Evolutionary conservation across 1,140 invertebrate species (phyloP), one percentile per base, ranked within the genome.

Genomic region (Aphelenchoides fujianensis): DNA sequence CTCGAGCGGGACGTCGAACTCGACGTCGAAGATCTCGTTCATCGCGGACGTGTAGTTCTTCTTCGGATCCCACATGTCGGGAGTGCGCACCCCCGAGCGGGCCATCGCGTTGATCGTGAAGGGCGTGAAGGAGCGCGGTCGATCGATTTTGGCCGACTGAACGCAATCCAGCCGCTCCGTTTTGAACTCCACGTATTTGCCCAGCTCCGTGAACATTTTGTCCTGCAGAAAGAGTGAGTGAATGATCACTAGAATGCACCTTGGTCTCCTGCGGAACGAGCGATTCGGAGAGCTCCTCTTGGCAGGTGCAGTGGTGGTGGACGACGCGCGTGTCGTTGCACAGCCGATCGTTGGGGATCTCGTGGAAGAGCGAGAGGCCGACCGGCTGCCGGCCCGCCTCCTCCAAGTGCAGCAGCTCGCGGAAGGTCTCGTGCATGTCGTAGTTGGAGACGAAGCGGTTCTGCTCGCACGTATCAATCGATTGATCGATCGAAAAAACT

Each of bases 361-460:
- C 16, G 30, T 74, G 37, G 35, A 80, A 80, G 3, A 80, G 68
- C 30, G 71, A 75, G 28, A 66, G 74, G 30, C 78, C 78, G 68
- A 59, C 36, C 48, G 52, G 35, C 69, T 77, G 16, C 0, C 5
- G 9, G 19, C 75, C 37, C 12, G 48, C 36, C 1, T 30, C 16
- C 0, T 12, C 12, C 63, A 78, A 59, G 23, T 71, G 35, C 2
- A 71, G 61, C n/a, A 84, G 59, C 48, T 83, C 82, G 23, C 67
- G 53, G 1, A 83, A 53, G 28, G 72, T 75, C 66, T 79, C 35
- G 48, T 84, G 69, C 28, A 84, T 55, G 71, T 83, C 82, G 31
- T 77, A 81, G 70, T 84, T 80, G 12, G 67, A 71, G 30, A 55
- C 57, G 1, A 75, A 57, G 0, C 74, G 68, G 37, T 75, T 69